Conservation (phyloP, 2,797 vertebrate genomes). For the Platalea minor region DNA sequence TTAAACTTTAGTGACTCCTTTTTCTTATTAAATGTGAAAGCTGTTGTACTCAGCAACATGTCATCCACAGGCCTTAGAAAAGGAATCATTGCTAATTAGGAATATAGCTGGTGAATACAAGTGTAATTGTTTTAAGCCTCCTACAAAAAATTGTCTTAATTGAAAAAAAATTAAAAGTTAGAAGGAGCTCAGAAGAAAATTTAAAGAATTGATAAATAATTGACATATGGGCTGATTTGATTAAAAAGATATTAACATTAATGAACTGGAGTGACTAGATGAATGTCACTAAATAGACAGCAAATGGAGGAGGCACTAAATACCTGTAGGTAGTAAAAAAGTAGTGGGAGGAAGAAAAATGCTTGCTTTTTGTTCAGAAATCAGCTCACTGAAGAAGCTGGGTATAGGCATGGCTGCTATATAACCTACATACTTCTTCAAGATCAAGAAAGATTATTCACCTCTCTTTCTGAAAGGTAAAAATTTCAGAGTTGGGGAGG, state of each 20-base stretch:
- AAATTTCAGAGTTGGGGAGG: background rate
- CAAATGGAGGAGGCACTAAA: background rate
- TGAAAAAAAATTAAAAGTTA: constrained; percentile 5
- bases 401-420: background rate
- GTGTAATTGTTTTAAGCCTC: background rate
- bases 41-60: background rate
- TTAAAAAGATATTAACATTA: constrained; percentile 9
- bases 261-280: background rate
- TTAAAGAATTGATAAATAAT: constrained; percentile 26
- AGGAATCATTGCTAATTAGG: background rate
- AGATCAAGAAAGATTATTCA: background rate
- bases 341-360: constrained; percentile 7
- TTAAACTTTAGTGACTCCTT: background rate
- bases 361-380: constrained; percentile 26
- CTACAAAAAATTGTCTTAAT: constrained; percentile 5
- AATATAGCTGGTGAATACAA: background rate
- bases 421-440: background rate
- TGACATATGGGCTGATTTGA: background rate
- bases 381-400: background rate
- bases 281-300: constrained; percentile 5
- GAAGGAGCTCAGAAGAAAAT: background rate
- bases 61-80: background rate
- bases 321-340: background rate
- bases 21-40: background rate
- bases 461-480: background rate